Base-by-base conservation (phyloP, 2,113 vertebrate species). In the Myrmecophaga tridactyla region DNA sequence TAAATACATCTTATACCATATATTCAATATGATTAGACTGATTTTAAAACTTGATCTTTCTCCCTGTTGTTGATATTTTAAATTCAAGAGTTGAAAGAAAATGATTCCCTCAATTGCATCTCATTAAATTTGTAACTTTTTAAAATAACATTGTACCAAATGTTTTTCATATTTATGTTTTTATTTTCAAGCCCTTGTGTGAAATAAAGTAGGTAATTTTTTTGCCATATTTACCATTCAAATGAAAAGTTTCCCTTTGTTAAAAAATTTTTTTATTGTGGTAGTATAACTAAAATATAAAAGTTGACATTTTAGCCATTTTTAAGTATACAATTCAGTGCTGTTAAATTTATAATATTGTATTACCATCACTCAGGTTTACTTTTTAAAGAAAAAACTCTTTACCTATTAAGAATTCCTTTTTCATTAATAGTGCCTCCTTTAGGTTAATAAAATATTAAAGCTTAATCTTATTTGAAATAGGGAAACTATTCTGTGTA, bases 111-210 rank as follows among this genome's bases (percentile, higher is more conserved):
- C 72, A 94, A 63, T n/a, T 92, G 14, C 5, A 95, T 9, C 17
- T 89, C 51, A 87, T 65, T 92, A 75, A 94, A 41, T 92, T 43
- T 89, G 11, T 83, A 62, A 41, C 2, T 80, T 91, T 88, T 63
- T 20, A 36, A 82, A 94, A 75, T 75, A 34, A 25, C 15, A 5
- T 43, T 20, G 17, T 73, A 43, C 56, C 48, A 93, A 87, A 62
- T 80, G 15, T 48, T 82, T 82, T 0, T 81, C 20, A 7, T 89
- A 63, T 76, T 94, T 89, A 69, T 67, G 6, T 85, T 92, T 96
- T 90, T 72, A 34, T 46, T 65, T 93, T 76, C 14, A 69, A 48
- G 0, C 13, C 5, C 3, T 82, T 14, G 13, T 41, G 1, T 72
- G 78, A 89, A 88, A 1, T 83, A 95, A 92, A 87, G 4, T 87